Evolutionary conservation across 1,140 invertebrate genomes (phyloP).

Genomic region (Bombus waltoni): DNA sequence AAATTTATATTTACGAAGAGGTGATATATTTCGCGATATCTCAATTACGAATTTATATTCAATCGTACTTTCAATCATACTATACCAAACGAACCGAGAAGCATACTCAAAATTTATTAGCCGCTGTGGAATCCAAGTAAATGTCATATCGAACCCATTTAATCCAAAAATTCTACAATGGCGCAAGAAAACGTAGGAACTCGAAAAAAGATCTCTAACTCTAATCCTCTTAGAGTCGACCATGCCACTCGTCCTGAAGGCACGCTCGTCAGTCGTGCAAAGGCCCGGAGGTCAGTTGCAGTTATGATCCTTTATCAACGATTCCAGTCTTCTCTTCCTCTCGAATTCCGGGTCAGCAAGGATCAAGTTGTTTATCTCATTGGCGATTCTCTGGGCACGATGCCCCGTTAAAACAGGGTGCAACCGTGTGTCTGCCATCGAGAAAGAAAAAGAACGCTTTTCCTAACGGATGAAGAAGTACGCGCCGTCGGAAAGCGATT

Average conservation of each 20-base stretch:
- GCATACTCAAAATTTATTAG: neutral
- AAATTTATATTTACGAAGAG: no score
- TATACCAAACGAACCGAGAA: neutral
- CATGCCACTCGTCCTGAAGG: constrained; percentile 31
- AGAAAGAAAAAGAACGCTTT: neutral
- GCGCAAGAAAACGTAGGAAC: neutral
- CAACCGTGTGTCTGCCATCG: neutral
- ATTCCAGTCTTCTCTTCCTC: neutral
- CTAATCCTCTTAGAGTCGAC: neutral
- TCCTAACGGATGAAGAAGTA: neutral
- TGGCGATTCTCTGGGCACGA: neutral
- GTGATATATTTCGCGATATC: no score
- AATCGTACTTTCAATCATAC: neutral
- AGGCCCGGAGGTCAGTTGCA: neutral
- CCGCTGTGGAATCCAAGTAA: accelerated
- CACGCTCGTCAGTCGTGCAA: constrained; percentile 43
- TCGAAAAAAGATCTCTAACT: neutral
- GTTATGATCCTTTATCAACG: neutral
- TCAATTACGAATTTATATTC: no score
- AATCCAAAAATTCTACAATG: neutral
- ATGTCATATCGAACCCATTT: neutral
- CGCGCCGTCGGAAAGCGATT: neutral
- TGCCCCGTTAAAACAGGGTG: no score
- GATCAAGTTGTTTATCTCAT: neutral
- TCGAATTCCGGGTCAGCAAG: no score